These are phyloP conservation scores for Dasyornis broadbenti DNA, from an alignment of 2,113 vertebrate species.

Conservation along the genomic window DNA sequence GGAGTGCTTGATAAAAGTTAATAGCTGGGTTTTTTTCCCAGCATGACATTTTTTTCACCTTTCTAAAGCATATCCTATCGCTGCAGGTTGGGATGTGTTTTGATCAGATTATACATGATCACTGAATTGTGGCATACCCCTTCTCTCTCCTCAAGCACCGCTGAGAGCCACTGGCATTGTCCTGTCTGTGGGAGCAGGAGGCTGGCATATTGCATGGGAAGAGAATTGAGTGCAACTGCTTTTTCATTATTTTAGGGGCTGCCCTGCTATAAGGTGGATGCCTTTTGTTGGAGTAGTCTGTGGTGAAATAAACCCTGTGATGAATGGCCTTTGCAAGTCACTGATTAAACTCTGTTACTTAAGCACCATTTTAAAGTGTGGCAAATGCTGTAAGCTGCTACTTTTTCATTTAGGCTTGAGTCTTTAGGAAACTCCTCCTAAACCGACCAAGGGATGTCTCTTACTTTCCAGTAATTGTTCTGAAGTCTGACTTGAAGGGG, in stretches of 20 bases:
- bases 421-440: not conserved
- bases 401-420: not conserved
- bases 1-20: slow-evolving; percentile 19
- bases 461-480: not conserved
- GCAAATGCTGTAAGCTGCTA: not conserved
- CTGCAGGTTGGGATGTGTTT: not conserved
- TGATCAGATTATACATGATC: not conserved
- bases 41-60: not conserved
- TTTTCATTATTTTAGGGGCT: not conserved
- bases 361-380: not conserved
- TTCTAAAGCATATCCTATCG: not conserved
- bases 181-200: not conserved
- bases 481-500: not conserved
- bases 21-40: not conserved
- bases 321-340: not conserved
- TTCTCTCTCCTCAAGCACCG: not conserved
- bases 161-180: not conserved
- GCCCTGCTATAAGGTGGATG: not conserved
- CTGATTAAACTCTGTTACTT: not conserved
- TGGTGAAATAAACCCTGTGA: not conserved
- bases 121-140: not conserved
- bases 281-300: not conserved
- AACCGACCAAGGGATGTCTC: not conserved
- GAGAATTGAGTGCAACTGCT: not conserved
- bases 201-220: not conserved